Percentiles rank a stretch among this genome's conserved stretches.
Evolutionary conservation across 2,888 invertebrate genomes (phyloP).

Genomic region (Microdon myrmicae): DNA sequence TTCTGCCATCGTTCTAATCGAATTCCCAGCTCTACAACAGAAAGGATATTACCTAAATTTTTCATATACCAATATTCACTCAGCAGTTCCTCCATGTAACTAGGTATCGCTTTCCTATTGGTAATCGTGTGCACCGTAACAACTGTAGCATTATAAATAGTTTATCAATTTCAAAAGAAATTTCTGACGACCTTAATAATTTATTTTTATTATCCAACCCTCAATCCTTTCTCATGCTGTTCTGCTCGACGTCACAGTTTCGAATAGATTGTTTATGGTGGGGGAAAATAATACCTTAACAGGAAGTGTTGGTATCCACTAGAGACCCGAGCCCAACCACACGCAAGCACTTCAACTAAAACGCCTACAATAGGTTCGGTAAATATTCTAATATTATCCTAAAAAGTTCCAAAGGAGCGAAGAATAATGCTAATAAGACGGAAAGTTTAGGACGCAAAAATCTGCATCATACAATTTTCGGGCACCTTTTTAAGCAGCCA

Average conservation of each 20-base stretch:
- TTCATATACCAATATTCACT: too few species aligned
- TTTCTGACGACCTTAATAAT: slow-evolving; percentile 7
- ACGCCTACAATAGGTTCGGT: slow-evolving; percentile 8
- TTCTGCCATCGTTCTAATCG: too few species aligned
- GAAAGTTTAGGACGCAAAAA: not conserved
- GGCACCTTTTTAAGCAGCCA: slow-evolving; percentile 17
- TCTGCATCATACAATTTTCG: slow-evolving; percentile 22
- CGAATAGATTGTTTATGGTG: slow-evolving; percentile 2
- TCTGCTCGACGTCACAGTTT: slow-evolving; percentile 28
- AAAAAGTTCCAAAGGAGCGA: slow-evolving; percentile 29
- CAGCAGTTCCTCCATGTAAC: too few species aligned
- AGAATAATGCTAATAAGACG: slow-evolving; percentile 11
- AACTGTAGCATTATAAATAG: not conserved
- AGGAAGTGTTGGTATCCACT: too few species aligned
- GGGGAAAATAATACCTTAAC: not conserved
- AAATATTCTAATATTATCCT: slow-evolving; percentile 37
- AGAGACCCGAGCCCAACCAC: slow-evolving; percentile 4
- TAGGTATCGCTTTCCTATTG: too few species aligned
- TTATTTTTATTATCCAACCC: slow-evolving; percentile 9
- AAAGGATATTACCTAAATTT: too few species aligned
- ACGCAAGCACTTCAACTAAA: slow-evolving; percentile 12
- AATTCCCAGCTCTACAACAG: too few species aligned
- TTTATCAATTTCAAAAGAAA: slow-evolving; percentile 8
- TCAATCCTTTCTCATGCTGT: not conserved
- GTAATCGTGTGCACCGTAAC: too few species aligned